Conservation (phyloP, 1,140 invertebrate genomes). For the Brevipalpus yothersi region DNA sequence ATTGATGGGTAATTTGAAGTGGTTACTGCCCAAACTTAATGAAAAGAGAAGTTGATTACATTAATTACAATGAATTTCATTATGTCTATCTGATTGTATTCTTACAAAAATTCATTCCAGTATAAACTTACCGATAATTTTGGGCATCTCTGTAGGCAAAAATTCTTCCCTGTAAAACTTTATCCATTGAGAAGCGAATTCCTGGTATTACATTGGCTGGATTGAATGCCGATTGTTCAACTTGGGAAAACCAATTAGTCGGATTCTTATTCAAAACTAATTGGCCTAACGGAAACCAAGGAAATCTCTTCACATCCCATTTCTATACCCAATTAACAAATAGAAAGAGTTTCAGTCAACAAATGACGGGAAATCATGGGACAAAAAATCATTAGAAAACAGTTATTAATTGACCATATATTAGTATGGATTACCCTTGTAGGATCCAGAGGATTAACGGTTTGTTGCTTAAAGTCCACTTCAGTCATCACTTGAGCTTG, state of each 20-base stretch:
- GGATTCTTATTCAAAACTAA: slow-evolving; percentile 69
- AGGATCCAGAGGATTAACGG: slow-evolving; percentile 70
- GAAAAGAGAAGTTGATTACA: not conserved
- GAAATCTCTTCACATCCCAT: slow-evolving; percentile 65
- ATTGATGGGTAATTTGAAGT: slow-evolving; percentile 80
- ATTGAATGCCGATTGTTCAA: slow-evolving; percentile 83
- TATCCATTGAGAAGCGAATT: slow-evolving; percentile 76
- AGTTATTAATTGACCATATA: too few species aligned
- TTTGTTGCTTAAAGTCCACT: slow-evolving; percentile 29
- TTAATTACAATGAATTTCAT: not conserved
- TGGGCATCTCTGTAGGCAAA: slow-evolving; percentile 89
- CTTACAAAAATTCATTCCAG: not conserved
- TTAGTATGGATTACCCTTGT: too few species aligned
- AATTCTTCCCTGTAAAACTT: slow-evolving; percentile 64
- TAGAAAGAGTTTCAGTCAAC: too few species aligned
- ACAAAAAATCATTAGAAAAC: too few species aligned
- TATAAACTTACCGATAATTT: slow-evolving; percentile 42
- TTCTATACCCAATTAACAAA: too few species aligned
- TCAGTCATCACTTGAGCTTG: slow-evolving; percentile 35
- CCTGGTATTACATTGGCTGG: slow-evolving; percentile 73
- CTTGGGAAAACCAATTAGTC: slow-evolving; percentile 65
- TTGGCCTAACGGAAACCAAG: slow-evolving; percentile 71
- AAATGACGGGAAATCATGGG: too few species aligned
- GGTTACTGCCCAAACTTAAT: slow-evolving; percentile 52
- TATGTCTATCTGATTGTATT: not conserved